phyloP scores from a whole-genome alignment of 2,888 invertebrate species.

The Rotaria socialis region DNA sequence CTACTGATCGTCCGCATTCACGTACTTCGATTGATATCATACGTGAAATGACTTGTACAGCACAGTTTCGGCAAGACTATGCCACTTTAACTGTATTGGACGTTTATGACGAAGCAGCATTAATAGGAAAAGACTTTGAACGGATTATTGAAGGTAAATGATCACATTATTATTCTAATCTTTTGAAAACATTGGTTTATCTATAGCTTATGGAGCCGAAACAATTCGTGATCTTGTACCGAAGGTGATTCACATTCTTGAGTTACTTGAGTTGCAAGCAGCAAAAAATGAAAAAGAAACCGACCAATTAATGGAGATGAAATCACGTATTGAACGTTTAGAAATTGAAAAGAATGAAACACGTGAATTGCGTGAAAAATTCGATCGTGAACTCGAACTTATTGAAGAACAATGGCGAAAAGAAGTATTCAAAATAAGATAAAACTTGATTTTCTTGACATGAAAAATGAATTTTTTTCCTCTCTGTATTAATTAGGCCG shows the following conservation, averaged over 20 bases:
- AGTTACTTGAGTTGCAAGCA: conserved; percentile 69
- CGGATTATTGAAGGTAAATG: conserved; percentile 73
- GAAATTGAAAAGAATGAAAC: conserved; percentile 89
- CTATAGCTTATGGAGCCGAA: conserved; percentile 75
- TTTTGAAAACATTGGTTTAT: background rate
- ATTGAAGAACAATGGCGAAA: conserved; percentile 34
- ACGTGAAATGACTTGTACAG: conserved; percentile 14
- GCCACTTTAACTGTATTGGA: conserved; percentile 68
- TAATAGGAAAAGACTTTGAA: conserved; percentile 95
- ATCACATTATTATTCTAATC: background rate
- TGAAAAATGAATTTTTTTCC: background rate
- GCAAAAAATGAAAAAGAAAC: conserved; percentile 72
- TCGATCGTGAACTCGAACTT: conserved; percentile 70
- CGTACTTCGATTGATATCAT: background rate
- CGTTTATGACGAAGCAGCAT: conserved; percentile 93
- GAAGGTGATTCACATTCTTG: conserved; percentile 84
- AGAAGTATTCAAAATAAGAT: background rate
- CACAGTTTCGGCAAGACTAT: background rate
- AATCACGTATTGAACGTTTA: conserved; percentile 77
- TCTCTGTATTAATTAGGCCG: background rate
- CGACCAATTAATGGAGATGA: conserved; percentile 75
- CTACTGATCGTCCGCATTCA: background rate
- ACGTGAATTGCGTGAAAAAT: conserved; percentile 81
- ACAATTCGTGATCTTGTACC: conserved; percentile 85
- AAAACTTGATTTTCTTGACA: background rate